These are phyloP conservation scores for Lagorchestes hirsutus DNA, from an alignment of 2,797 vertebrate species.

Conservation along the genomic window DNA sequence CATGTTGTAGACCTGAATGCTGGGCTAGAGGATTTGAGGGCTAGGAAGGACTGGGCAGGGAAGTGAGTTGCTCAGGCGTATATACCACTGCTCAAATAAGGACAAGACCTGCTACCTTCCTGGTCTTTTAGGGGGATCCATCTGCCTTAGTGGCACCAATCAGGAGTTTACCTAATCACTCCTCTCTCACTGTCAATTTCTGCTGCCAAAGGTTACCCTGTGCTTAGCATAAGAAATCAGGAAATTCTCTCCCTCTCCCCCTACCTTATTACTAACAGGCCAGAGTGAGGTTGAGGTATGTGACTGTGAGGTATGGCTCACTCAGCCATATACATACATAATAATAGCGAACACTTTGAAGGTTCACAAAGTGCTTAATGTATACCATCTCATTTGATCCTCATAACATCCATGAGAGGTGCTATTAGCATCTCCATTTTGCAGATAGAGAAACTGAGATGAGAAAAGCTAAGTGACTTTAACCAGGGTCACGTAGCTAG, in stretches of 20 bases:
- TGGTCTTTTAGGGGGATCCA: neutral
- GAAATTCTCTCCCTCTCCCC: neutral
- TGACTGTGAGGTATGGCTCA: neutral
- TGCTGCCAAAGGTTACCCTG: neutral
- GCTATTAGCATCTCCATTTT: neutral
- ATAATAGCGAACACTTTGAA: neutral
- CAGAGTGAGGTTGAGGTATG: neutral
- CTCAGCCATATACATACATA: neutral
- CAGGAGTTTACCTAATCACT: neutral
- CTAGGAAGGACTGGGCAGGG: neutral
- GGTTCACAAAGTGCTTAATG: neutral
- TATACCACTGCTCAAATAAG: neutral
- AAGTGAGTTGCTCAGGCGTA: neutral
- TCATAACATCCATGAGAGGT: neutral
- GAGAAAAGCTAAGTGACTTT: neutral
- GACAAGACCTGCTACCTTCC: neutral
- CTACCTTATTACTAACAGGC: neutral
- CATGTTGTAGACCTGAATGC: neutral
- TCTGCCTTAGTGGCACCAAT: neutral
- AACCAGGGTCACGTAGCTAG: neutral
- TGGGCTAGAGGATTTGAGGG: neutral
- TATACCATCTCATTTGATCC: neutral
- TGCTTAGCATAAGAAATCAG: neutral
- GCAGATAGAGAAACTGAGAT: neutral
- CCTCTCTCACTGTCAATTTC: neutral